These are phyloP conservation scores for Tholera decimalis DNA, from an alignment of 2,888 invertebrate genomes.

Conservation along the genomic window DNA sequence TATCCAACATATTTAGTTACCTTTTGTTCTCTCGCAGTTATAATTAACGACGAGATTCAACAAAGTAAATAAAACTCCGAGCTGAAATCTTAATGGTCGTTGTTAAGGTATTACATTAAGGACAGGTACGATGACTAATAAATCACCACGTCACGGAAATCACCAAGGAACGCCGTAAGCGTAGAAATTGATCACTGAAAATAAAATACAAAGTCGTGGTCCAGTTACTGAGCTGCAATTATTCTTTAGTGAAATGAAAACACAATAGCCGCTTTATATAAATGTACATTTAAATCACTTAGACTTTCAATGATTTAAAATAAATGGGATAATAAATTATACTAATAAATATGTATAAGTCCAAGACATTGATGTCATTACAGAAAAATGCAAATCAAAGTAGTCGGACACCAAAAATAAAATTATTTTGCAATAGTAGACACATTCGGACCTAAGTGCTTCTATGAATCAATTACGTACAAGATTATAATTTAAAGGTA, in stretches of 20 bases:
- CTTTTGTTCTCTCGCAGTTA: constrained; percentile 49
- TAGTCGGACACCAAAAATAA: constrained; percentile 71
- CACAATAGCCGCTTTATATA: constrained; percentile 82
- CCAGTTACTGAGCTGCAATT: constrained; percentile 76
- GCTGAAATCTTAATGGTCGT: constrained; percentile 56
- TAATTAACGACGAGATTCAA: constrained; percentile 51
- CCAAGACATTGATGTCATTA: constrained; percentile 80
- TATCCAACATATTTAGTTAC: constrained; percentile 36
- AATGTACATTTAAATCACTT: constrained; percentile 81
- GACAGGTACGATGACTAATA: constrained; percentile 64
- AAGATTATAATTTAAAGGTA: constrained; percentile 54
- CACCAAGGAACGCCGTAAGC: constrained; percentile 73
- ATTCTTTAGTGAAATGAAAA: constrained; percentile 81
- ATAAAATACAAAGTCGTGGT: constrained; percentile 79
- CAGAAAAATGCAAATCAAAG: constrained; percentile 83
- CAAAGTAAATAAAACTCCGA: constrained; percentile 57
- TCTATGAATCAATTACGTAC: constrained; percentile 64
- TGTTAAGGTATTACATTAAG: constrained; percentile 60
- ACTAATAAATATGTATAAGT: constrained; percentile 86
- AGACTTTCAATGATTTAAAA: constrained; percentile 81
- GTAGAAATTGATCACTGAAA: constrained; percentile 78
- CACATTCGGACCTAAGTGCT: constrained; percentile 67
- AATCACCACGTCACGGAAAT: constrained; percentile 75
- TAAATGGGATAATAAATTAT: constrained; percentile 85
- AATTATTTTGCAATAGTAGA: constrained; percentile 71